These are phyloP conservation scores for Odontocerum albicorne DNA, from an alignment of 2,888 invertebrate genomes.

Conservation along the genomic window DNA sequence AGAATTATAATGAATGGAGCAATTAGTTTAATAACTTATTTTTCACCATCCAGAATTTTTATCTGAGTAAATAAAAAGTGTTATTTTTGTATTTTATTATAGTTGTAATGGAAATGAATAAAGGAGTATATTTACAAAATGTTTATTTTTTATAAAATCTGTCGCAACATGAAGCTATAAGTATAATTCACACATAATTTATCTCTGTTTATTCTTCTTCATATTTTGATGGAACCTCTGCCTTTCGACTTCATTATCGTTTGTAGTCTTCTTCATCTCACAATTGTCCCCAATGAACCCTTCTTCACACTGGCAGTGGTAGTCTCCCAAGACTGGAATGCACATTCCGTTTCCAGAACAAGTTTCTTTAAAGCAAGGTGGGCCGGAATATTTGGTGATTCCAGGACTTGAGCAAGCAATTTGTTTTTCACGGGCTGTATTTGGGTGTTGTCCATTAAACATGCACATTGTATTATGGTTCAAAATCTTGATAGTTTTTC, in stretches of 20 bases:
- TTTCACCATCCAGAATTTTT: no score
- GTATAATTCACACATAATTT: background rate
- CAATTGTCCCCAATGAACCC: conserved; percentile 66
- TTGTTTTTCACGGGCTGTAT: conserved; percentile 42
- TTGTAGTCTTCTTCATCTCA: conserved; percentile 47
- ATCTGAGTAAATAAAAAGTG: no score
- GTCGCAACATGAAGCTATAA: no score
- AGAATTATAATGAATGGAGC: no score
- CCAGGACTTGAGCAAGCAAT: conserved; percentile 61
- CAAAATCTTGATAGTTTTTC: conserved; percentile 47
- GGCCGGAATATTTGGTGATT: conserved; percentile 65
- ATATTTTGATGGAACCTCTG: conserved; percentile 16
- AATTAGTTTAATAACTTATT: no score
- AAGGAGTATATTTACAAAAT: no score
- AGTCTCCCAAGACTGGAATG: conserved; percentile 65
- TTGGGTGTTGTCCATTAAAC: conserved; percentile 19
- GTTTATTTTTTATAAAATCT: no score
- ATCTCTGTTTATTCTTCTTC: conserved; percentile 29
- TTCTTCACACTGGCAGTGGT: conserved; percentile 66
- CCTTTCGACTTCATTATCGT: conserved; percentile 46
- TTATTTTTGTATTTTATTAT: background rate
- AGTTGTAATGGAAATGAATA: no score
- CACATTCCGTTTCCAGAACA: conserved; percentile 70
- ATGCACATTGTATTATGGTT: conserved; percentile 32
- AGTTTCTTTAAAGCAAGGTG: conserved; percentile 63